Base-by-base conservation (phyloP, 2,113 vertebrate species). In the Brachyhypopomus gauderio region DNA sequence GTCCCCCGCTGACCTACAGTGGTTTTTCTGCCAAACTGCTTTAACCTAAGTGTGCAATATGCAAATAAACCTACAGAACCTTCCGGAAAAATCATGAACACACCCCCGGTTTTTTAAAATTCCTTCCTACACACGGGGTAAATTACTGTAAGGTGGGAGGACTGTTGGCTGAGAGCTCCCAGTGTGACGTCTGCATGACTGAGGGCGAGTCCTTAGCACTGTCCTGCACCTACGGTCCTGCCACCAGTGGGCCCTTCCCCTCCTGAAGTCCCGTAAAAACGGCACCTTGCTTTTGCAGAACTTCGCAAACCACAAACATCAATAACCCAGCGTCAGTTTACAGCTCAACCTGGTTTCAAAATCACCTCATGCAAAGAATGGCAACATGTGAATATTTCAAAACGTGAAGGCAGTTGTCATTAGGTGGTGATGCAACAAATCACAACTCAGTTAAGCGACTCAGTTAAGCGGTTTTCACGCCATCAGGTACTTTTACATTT, bases 321-420 rank as follows among this genome's bases (percentile, higher is more conserved):
- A 75, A 82, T 85, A 72, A 85, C 55, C 20, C 16, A 80, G 60
- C 22, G 80, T 62, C 80, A 59, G 84, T 85, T 85, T 80, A 74
- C 34, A 69, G 14, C 25, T 59, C 55, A 69, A 75, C 77, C 25
- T 71, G 36, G 58, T 81, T 83, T 80, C 81, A 85, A 85, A 85
- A 85, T 80, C 80, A 73, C 72, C 52, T 83, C 72, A 80, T 45
- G 74, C 77, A 62, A 27, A 64, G 52, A 79, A 76, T 83, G 80
- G 70, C 84, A 83, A 83, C 80, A 85, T 27, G 41, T 41, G 59
- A 22, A 63, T 4, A 23, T 85, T 85, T 83, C 80, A 85, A 85
- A 85, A 85, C 77, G 45, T 56, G 34, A 22, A 60, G 84, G 58
- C 84, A 71, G 84, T 85, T 85, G 77, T 83, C 73, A 82, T 83